Evolutionary conservation across 2,113 vertebrate species (phyloP).

Genomic region (Poeciliopsis occidentalis): DNA sequence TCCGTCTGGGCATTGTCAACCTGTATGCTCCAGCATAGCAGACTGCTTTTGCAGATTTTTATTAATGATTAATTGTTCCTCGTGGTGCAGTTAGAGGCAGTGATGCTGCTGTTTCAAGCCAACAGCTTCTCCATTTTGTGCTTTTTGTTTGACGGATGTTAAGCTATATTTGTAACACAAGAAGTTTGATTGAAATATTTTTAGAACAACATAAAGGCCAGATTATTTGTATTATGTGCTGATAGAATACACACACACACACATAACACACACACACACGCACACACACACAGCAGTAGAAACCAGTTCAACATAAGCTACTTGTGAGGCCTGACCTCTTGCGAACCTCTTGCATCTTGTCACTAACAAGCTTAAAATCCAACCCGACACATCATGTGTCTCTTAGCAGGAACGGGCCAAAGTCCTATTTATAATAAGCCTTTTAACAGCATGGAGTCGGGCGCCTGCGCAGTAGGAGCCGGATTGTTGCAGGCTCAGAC

Average conservation of each 20-base stretch:
- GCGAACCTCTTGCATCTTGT: constrained; percentile 16
- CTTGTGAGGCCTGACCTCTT: constrained; percentile 8
- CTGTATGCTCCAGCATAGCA: background rate
- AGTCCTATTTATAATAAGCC: constrained; percentile 75
- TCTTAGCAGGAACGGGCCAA: constrained; percentile 47
- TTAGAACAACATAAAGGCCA: background rate
- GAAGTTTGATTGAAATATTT: background rate
- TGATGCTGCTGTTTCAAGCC: too few species aligned
- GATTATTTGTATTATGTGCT: background rate
- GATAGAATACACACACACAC: background rate
- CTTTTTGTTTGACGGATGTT: background rate
- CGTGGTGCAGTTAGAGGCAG: background rate
- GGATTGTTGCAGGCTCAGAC: constrained; percentile 72
- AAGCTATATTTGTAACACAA: background rate
- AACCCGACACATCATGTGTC: constrained; percentile 59
- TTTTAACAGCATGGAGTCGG: constrained; percentile 65
- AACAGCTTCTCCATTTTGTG: background rate
- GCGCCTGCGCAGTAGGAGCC: constrained; percentile 69
- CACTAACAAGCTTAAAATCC: constrained; percentile 25
- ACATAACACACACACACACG: too few species aligned
- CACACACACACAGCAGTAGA: background rate
- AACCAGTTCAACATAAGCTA: background rate
- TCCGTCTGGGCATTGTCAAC: background rate
- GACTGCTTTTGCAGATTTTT: too few species aligned
- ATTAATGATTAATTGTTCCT: background rate